Conservation (phyloP, 2,888 invertebrate genomes). For the Eueremaeus valkanovi region DNA sequence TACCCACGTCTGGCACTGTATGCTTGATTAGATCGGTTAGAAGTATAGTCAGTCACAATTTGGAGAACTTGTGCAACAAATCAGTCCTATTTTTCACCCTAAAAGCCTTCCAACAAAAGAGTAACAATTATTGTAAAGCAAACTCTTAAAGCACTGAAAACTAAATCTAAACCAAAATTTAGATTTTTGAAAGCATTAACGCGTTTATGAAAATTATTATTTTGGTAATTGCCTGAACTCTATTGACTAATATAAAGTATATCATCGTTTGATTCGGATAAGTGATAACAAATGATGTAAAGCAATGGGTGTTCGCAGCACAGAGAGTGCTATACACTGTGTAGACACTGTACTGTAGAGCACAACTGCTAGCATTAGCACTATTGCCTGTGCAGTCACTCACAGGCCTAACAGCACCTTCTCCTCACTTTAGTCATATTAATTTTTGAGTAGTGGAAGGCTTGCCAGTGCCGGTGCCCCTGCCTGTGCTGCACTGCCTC, state of each 20-base stretch:
- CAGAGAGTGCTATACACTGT: no score
- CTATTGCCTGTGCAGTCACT: neutral
- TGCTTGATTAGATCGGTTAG: neutral
- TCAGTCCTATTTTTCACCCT: neutral
- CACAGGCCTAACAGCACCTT: neutral
- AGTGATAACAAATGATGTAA: conserved; percentile 29
- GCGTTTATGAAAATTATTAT: conserved; percentile 3
- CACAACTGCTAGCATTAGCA: neutral
- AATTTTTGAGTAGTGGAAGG: conserved; percentile 27
- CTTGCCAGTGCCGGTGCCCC: neutral
- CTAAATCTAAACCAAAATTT: neutral
- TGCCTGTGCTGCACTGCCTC: neutral
- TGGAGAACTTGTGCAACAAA: conserved; percentile 8
- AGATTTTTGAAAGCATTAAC: neutral
- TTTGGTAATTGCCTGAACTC: conserved; percentile 4
- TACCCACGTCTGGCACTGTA: neutral
- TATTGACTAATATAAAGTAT: neutral
- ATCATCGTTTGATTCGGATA: conserved; percentile 14
- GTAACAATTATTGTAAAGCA: neutral
- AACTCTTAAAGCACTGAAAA: neutral
- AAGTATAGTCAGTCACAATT: neutral
- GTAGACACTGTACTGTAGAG: no score
- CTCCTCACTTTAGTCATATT: conserved; percentile 1
- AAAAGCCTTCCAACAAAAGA: neutral
- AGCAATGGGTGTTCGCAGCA: conserved; percentile 17